Base-by-base conservation (phyloP, 35 echinoderm and acorn worm species). In the Lytechinus pictus region DNA sequence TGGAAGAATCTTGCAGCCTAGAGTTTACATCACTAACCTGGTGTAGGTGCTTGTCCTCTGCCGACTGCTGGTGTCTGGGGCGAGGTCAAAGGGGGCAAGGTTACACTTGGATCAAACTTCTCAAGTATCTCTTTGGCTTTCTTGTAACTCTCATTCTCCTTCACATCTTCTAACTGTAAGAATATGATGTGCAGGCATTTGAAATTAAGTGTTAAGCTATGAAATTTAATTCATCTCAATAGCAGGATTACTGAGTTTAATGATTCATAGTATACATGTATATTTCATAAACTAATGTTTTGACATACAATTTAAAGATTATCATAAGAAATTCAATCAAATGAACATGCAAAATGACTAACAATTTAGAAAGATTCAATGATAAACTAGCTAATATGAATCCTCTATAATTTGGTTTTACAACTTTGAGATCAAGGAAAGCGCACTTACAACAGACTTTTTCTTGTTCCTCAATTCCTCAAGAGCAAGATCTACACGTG, bases 61-160 rank as follows among this genome's bases (percentile, higher is more conserved):
- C 52, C 60, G n/a, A 95, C 55, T 28, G 57, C 57, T 27, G 97
- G 57, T 91, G 94, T 24, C 19, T 95, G 53, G 11, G 92, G 92
- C 21, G 95, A 94, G 16, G 95, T 95, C 53, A 94, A 95, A 8
- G 97, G 96, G 4, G 97, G 96, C 13, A 96, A 52, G 12, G 92
- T 86, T 4, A 96, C 95, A 12, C 86, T 89, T 0, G 98, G 98
- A 56, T 99, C 98, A 96, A 96, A 99, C 61, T 96, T 96, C 57
- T 99, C 98, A 21, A 99, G 88, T 28, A 99, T 99, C 86, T 99
- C 98, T 95, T 99, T 99, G 16, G 98, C 98, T 95, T 96, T 97
- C 94, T 99, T 99, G 95, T 99, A 99, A 79, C 97, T 99, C 94
- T 99, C 98, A 57, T 97, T 97, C 58, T 99, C 98, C 94, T 97